phyloP scores from a whole-genome alignment of 2,113 vertebrate genomes.

The Peromyscus maniculatus region DNA sequence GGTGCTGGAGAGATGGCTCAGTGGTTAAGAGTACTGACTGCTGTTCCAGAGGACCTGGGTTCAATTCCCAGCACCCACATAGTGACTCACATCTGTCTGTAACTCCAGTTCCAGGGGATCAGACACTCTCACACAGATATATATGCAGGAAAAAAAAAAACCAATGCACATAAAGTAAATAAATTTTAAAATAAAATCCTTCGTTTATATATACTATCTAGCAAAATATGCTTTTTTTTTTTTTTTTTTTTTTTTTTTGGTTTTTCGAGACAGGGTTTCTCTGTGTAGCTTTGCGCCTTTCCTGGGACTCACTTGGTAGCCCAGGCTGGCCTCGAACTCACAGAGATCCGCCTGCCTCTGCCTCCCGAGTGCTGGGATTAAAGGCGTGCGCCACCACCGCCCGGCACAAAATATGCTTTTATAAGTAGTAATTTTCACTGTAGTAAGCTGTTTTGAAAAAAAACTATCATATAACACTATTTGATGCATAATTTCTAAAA shows the following conservation, averaged over 20 bases:
- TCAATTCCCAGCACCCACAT: background rate
- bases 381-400: too few relatives aligned
- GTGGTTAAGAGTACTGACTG: background rate
- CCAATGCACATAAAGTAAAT: background rate
- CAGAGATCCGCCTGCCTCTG: too few relatives aligned
- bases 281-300: too few relatives aligned
- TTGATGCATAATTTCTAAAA: conserved; percentile 17
- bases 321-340: too few relatives aligned
- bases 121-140: background rate
- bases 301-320: too few relatives aligned
- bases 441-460: background rate
- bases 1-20: background rate
- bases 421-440: background rate
- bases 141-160: background rate
- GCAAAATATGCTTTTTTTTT: background rate
- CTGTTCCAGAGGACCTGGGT: background rate
- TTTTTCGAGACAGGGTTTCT: too few relatives aligned
- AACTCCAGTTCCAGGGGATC: background rate
- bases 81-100: background rate
- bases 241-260: too few relatives aligned
- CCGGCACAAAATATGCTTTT: background rate
- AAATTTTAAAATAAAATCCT: conserved; percentile 9
- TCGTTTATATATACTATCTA: background rate
- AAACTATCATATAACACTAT: background rate
- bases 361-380: too few relatives aligned